A percentile compares a stretch with the other conserved stretches of the same genome.
Conservation (phyloP, 2,888 invertebrate species). For the Drosophila pegasa region DNA sequence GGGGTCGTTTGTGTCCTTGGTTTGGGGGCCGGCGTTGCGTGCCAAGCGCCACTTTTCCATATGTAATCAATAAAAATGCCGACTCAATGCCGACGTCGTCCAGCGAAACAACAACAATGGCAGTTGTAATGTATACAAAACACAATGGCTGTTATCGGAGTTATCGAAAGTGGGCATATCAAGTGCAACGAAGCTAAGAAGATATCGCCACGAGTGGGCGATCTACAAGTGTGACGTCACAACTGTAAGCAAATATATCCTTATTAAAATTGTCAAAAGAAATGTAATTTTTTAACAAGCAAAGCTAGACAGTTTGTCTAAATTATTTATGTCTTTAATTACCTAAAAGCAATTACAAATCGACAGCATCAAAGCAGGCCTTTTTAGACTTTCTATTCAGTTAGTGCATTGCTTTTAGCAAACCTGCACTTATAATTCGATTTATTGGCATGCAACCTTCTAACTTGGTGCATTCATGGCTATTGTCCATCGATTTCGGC, state of each 20-base stretch:
- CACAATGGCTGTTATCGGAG: constrained; percentile 33
- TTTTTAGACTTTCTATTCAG: background rate
- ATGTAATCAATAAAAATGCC: constrained; percentile 69
- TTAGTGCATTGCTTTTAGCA: background rate
- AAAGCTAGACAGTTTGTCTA: too few species aligned
- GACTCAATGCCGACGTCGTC: constrained; percentile 48
- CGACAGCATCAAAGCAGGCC: too few species aligned
- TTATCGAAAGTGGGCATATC: constrained; percentile 10
- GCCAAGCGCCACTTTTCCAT: constrained; percentile 55
- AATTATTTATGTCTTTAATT: background rate
- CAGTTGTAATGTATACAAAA: constrained; percentile 25
- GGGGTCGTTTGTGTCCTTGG: constrained; percentile 66
- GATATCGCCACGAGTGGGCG: background rate
- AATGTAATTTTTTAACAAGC: too few species aligned
- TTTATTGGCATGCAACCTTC: background rate
- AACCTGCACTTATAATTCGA: background rate
- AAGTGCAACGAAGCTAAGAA: background rate
- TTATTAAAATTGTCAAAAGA: too few species aligned
- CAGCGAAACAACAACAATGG: constrained; percentile 14
- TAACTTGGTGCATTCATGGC: background rate
- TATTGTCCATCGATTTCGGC: background rate
- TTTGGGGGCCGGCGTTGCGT: constrained; percentile 73
- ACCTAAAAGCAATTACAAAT: background rate
- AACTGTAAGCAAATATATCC: background rate
- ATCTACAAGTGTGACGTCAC: constrained; percentile 11